Conservation (phyloP, 2,797 vertebrate species). For the Pteropus rufus region DNA sequence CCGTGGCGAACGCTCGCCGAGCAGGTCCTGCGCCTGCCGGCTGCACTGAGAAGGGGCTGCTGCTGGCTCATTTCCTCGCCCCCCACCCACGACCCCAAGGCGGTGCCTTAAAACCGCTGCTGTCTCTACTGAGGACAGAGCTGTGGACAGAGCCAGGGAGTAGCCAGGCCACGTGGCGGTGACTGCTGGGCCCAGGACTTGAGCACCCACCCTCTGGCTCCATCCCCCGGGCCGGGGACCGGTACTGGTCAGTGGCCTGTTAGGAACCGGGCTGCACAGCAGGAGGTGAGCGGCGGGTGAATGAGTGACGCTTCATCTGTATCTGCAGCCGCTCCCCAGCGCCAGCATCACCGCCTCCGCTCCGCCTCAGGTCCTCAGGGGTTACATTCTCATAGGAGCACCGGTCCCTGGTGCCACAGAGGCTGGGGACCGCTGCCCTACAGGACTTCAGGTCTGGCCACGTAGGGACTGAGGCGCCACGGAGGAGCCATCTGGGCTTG, state of each 20-base stretch:
- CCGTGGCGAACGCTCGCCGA: not conserved
- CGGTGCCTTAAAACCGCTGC: fast-evolving
- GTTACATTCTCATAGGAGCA: too few species aligned
- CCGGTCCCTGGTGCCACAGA: too few species aligned
- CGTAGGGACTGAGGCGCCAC: not conserved
- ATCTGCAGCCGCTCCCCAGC: too few species aligned
- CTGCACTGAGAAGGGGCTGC: not conserved
- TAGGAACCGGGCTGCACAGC: too few species aligned
- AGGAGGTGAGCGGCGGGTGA: too few species aligned
- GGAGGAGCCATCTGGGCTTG: not conserved
- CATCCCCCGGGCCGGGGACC: too few species aligned
- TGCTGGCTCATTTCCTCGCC: not conserved
- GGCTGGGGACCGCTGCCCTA: too few species aligned
- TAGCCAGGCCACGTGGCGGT: fast-evolving
- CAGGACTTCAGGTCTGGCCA: not conserved
- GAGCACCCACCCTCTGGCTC: not conserved
- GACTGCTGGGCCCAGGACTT: fast-evolving
- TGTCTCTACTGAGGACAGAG: fast-evolving
- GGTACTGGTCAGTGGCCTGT: too few species aligned
- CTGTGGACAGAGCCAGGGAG: fast-evolving
- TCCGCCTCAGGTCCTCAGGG: too few species aligned
- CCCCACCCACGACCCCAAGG: not conserved
- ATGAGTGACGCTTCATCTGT: too few species aligned
- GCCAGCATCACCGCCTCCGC: too few species aligned
- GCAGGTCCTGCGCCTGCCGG: not conserved